Percentiles rank a stretch among this genome's conserved stretches.
These are phyloP conservation scores for Syrista parreyssii DNA, from an alignment of 2,888 invertebrate genomes.

Conservation along the genomic window DNA sequence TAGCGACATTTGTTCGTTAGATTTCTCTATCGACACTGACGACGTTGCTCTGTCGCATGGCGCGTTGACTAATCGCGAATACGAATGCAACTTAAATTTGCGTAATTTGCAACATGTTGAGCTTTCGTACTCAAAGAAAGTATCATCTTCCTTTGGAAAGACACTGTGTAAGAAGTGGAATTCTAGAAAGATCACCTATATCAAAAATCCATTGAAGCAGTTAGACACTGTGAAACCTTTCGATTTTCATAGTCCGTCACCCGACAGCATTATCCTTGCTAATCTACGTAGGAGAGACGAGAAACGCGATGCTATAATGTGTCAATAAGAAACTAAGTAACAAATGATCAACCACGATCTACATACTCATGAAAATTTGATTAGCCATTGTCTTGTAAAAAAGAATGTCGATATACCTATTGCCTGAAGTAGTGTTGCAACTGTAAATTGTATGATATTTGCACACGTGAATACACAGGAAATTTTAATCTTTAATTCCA, in stretches of 20 bases:
- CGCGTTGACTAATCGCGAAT: conserved; percentile 28
- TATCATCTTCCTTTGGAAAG: conserved; percentile 68
- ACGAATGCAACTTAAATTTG: conserved; percentile 34
- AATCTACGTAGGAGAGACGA: conserved; percentile 48
- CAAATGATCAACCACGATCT: conserved; percentile 6
- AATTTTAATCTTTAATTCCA: too few relatives aligned
- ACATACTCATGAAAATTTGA: too few relatives aligned
- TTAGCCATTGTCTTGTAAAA: too few relatives aligned
- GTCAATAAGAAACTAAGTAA: conserved; percentile 25
- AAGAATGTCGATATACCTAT: too few relatives aligned
- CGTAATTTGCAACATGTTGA: conserved; percentile 24
- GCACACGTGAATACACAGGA: too few relatives aligned
- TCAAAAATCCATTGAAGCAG: conserved; percentile 34
- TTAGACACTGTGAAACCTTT: conserved; percentile 61
- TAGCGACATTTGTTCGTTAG: neutral
- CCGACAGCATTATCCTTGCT: conserved; percentile 70
- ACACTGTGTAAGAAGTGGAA: conserved; percentile 65
- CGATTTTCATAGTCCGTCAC: conserved; percentile 72
- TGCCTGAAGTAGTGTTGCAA: too few relatives aligned
- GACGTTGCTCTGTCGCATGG: neutral
- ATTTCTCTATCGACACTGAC: neutral
- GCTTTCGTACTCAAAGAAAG: conserved; percentile 44
- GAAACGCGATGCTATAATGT: too few relatives aligned
- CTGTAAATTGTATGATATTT: too few relatives aligned
- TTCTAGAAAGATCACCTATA: conserved; percentile 34